Conservation (phyloP, 2,113 vertebrate species). For the Manacus vitellinus region DNA sequence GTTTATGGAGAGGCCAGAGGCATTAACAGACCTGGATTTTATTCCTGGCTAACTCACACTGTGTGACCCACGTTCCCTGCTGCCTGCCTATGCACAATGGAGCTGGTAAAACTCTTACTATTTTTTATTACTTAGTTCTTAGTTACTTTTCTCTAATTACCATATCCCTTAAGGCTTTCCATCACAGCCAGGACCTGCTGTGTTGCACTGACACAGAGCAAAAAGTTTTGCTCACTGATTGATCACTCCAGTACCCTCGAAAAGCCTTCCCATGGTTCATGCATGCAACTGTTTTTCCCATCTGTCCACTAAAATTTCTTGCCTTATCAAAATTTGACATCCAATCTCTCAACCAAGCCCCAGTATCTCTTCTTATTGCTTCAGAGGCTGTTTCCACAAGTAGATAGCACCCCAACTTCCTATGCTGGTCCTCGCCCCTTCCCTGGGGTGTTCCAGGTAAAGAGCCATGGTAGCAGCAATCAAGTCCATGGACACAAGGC, state of each 20-base stretch:
- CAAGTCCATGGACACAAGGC: background rate
- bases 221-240: background rate
- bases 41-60: background rate
- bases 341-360: background rate
- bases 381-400: background rate
- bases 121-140: constrained; percentile 37
- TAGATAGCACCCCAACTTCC: background rate
- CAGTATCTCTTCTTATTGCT: background rate
- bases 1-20: background rate
- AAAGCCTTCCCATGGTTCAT: background rate
- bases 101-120: background rate
- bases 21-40: constrained; percentile 32
- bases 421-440: background rate
- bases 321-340: background rate
- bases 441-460: background rate
- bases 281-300: accelerated
- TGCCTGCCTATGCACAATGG: background rate
- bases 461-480: background rate
- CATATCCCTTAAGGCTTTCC: background rate
- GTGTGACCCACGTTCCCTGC: constrained; percentile 22
- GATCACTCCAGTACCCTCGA: background rate
- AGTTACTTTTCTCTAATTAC: constrained; percentile 36
- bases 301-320: background rate
- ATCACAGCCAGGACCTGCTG: background rate
- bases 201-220: background rate